These are phyloP conservation scores for Labeo rohita DNA, from an alignment of 2,113 vertebrate genomes.

Conservation along the genomic window DNA sequence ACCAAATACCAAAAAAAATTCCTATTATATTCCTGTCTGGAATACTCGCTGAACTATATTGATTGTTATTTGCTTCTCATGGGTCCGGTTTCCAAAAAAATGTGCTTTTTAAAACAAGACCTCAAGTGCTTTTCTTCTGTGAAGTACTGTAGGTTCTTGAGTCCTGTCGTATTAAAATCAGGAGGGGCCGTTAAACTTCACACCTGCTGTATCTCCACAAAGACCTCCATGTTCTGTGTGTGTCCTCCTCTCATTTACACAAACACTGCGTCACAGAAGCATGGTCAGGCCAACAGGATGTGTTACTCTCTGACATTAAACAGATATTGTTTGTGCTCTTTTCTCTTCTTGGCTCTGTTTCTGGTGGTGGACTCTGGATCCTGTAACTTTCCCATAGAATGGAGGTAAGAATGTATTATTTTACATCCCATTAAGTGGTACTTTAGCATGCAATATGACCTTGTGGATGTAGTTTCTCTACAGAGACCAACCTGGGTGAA, in stretches of 20 bases:
- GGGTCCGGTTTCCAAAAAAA: not conserved
- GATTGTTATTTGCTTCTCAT: not conserved
- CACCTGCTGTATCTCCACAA: slow-evolving; percentile 63
- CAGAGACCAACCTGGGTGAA: not conserved
- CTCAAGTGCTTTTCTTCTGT: not conserved
- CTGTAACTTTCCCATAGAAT: slow-evolving; percentile 74
- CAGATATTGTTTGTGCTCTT: slow-evolving; percentile 63
- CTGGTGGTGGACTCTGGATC: slow-evolving; percentile 63
- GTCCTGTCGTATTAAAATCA: not conserved
- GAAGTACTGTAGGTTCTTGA: not conserved
- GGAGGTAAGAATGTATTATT: slow-evolving; percentile 80
- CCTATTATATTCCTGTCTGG: not conserved
- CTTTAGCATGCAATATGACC: not conserved
- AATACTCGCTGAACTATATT: not conserved
- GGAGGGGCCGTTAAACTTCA: slow-evolving; percentile 46
- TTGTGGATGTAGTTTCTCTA: not conserved
- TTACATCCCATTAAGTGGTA: not conserved
- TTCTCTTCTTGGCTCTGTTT: slow-evolving; percentile 62
- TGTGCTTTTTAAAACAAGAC: not conserved
- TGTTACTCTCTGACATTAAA: slow-evolving; percentile 40
- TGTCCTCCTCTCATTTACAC: slow-evolving; percentile 35
- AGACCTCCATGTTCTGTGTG: slow-evolving; percentile 24
- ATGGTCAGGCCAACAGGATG: slow-evolving; percentile 34
- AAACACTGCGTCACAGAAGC: slow-evolving; percentile 30
- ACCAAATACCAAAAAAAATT: not conserved